A percentile compares a stretch with the other conserved stretches of the same genome.
These are phyloP conservation scores for Labeo calbasu DNA, from an alignment of 2,797 vertebrate species.

Conservation along the genomic window DNA sequence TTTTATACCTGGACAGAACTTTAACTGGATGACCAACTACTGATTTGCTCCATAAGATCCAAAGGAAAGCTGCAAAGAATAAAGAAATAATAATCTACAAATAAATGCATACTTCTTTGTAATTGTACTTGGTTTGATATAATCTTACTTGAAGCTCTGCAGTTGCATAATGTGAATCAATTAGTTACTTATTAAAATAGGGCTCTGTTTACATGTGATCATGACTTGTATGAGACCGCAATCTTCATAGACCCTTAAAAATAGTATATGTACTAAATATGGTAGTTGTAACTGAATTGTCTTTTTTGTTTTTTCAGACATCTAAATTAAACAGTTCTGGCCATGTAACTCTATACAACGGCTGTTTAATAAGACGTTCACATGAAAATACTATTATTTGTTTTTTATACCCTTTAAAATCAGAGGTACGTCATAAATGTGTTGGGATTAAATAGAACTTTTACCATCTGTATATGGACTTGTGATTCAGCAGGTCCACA, in stretches of 20 bases:
- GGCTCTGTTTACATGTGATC: not conserved
- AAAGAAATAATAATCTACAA: not conserved
- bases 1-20: not conserved
- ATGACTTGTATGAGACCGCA: not conserved
- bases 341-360: not conserved
- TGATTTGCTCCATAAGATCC: not conserved
- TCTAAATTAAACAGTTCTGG: not conserved
- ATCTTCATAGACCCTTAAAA: not conserved
- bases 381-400: not conserved
- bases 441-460: not conserved
- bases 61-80: not conserved
- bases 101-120: not conserved
- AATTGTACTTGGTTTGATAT: not conserved
- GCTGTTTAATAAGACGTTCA: not conserved
- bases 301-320: not conserved
- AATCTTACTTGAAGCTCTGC: not conserved
- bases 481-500: slow-evolving; percentile 16
- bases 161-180: not conserved
- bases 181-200: not conserved
- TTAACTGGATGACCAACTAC: not conserved
- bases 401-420: not conserved
- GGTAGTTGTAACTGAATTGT: not conserved
- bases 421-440: not conserved
- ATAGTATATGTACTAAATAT: not conserved
- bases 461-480: slow-evolving; percentile 12